Conservation (phyloP, 2,888 invertebrate genomes). For the Herminia tarsipennalis region DNA sequence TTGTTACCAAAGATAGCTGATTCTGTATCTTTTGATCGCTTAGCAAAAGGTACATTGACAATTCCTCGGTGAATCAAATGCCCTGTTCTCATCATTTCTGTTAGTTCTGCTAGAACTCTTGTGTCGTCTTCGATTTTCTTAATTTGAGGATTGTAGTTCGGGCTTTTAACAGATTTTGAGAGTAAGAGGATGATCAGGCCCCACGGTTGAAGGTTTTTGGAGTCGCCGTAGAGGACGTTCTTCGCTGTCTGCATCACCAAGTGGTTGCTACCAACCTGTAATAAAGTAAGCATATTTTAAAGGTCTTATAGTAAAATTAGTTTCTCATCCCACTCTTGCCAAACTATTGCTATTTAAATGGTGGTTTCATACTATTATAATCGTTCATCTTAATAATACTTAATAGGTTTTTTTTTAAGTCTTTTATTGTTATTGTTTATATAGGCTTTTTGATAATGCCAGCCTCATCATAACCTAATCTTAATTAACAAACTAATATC, state of each 20-base stretch:
- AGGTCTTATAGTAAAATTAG: too few species aligned
- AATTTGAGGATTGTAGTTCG: constrained; percentile 85
- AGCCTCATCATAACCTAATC: too few species aligned
- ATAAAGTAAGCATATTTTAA: constrained; percentile 11
- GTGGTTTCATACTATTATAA: too few species aligned
- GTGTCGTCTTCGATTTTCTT: constrained; percentile 85
- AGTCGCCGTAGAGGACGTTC: constrained; percentile 92
- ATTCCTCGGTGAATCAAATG: constrained; percentile 91
- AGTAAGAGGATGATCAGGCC: constrained; percentile 93
- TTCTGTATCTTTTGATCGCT: constrained; percentile 85
- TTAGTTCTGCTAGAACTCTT: constrained; percentile 86
- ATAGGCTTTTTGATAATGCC: too few species aligned
- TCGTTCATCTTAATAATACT: too few species aligned
- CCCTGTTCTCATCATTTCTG: constrained; percentile 95
- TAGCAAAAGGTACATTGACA: constrained; percentile 79
- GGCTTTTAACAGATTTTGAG: constrained; percentile 89
- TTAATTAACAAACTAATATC: too few species aligned
- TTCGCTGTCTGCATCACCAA: constrained; percentile 94
- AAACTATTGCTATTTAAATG: too few species aligned
- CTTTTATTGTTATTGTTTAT: too few species aligned
- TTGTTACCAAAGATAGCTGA: constrained; percentile 95
- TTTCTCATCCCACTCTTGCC: too few species aligned
- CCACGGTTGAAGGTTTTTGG: constrained; percentile 94
- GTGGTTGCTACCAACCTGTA: constrained; percentile 92
- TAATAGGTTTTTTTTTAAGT: too few species aligned